phyloP scores from a whole-genome alignment of 2,888 invertebrate species.

The Corythucha ciliata region DNA sequence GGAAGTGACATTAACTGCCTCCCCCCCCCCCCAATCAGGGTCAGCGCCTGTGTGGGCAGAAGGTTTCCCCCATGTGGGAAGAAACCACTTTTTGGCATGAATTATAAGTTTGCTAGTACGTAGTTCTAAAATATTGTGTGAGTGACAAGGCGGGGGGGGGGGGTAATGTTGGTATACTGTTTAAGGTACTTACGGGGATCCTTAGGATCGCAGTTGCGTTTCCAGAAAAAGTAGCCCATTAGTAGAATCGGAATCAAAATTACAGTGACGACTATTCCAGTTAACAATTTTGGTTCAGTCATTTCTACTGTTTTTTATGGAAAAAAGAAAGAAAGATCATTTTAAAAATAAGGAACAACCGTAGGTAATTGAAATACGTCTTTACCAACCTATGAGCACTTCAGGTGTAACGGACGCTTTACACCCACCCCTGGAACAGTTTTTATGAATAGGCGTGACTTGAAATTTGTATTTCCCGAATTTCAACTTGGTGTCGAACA shows the following conservation, averaged over 20 bases:
- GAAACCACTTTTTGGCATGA: no score
- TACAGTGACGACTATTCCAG: conserved; percentile 31
- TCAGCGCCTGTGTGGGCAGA: no score
- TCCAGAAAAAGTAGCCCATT: conserved; percentile 33
- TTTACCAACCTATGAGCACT: conserved; percentile 24
- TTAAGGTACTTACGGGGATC: conserved; percentile 31
- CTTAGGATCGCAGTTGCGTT: conserved; percentile 29
- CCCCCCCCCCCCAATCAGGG: no score
- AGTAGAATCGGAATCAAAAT: conserved; percentile 32
- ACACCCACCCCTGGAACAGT: conserved; percentile 20
- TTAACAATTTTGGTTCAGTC: conserved; percentile 30
- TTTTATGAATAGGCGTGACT: conserved; percentile 25
- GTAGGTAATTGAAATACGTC: not conserved
- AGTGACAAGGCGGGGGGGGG: no score
- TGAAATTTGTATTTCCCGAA: conserved; percentile 28
- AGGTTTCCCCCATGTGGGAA: no score
- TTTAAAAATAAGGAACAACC: not conserved
- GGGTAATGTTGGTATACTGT: no score
- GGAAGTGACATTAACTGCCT: no score
- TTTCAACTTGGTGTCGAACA: conserved; percentile 22
- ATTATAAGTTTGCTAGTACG: no score
- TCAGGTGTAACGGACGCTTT: conserved; percentile 22
- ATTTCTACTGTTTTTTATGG: conserved; percentile 34
- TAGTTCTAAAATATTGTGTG: no score
- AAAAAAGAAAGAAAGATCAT: conserved; percentile 22